Evolutionary conservation across 2,113 vertebrate genomes (phyloP).

Genomic region (Tretioscincus oriximinensis): DNA sequence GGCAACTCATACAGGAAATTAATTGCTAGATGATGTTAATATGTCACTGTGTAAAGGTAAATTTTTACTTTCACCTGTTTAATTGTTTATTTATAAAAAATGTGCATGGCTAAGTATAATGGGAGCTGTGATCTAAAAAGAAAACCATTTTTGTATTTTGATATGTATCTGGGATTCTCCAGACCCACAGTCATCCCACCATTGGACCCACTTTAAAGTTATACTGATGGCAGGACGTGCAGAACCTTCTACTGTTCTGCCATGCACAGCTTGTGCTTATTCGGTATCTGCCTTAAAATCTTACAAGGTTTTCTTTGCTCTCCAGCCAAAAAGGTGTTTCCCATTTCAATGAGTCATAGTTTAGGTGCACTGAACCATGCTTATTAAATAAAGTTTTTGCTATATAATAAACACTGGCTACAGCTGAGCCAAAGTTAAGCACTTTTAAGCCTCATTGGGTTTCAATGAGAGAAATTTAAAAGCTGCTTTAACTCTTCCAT

Average conservation of each 20-base stretch:
- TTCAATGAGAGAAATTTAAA: constrained; percentile 16
- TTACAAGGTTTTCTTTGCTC: background rate
- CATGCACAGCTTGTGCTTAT: background rate
- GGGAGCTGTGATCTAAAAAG: no score
- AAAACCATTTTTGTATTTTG: no score
- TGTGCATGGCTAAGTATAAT: no score
- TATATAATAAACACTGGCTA: constrained; percentile 21
- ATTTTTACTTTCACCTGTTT: background rate
- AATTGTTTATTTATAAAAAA: background rate
- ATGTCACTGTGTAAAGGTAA: background rate
- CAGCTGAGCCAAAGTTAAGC: constrained; percentile 21
- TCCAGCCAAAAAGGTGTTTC: constrained; percentile 34
- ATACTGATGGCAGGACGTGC: background rate
- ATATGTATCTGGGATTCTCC: no score
- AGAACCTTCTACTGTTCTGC: background rate
- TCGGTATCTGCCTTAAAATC: constrained; percentile 2
- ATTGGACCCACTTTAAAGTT: background rate
- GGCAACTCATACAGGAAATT: no score
- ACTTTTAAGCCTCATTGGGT: constrained; percentile 31
- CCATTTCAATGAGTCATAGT: constrained; percentile 20
- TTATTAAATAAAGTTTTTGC: constrained; percentile 23
- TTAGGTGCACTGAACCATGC: constrained; percentile 29
- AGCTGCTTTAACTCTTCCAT: constrained; percentile 2
- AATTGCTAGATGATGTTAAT: no score
- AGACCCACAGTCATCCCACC: background rate